These are phyloP conservation scores for Dissostichus mawsoni DNA, from an alignment of 2,113 vertebrate species.

Conservation along the genomic window DNA sequence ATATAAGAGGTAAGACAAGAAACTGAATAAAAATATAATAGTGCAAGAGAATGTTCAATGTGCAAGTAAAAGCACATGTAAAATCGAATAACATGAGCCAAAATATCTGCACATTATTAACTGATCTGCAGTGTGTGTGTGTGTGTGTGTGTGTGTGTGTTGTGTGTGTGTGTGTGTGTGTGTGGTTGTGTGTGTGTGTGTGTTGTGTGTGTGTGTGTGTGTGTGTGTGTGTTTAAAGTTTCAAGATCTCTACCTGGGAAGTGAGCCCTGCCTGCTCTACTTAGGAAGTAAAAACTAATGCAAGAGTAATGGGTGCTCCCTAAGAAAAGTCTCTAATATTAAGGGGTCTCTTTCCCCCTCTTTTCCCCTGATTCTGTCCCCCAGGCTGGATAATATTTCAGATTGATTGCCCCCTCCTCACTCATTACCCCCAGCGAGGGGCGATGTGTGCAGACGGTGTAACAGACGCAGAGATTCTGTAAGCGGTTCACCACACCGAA, in stretches of 20 bases:
- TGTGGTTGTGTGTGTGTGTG: conserved; percentile 23
- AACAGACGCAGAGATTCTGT: conserved; percentile 39
- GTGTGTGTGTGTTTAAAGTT: neutral
- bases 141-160: conserved; percentile 25
- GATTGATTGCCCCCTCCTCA: conserved; percentile 36
- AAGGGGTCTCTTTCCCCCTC: neutral
- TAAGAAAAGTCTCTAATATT: conserved; percentile 43
- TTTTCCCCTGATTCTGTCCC: neutral
- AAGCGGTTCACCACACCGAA: conserved; percentile 64
- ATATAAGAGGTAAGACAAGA: too few relatives aligned
- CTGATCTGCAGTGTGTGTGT: neutral
- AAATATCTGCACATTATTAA: neutral
- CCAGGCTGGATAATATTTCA: conserved; percentile 47
- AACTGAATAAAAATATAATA: too few relatives aligned
- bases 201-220: conserved; percentile 17
- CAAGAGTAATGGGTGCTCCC: conserved; percentile 34
- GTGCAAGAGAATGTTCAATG: too few relatives aligned
- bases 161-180: conserved; percentile 16
- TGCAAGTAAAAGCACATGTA: too few relatives aligned
- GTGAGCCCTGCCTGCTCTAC: too few relatives aligned
- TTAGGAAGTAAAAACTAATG: conserved; percentile 13
- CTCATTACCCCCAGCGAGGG: conserved; percentile 24
- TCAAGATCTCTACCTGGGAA: conserved; percentile 47
- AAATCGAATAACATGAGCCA: too few relatives aligned
- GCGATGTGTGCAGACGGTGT: conserved; percentile 34